Conservation (phyloP, 2,113 vertebrate genomes). For the Xyrauchen texanus region DNA sequence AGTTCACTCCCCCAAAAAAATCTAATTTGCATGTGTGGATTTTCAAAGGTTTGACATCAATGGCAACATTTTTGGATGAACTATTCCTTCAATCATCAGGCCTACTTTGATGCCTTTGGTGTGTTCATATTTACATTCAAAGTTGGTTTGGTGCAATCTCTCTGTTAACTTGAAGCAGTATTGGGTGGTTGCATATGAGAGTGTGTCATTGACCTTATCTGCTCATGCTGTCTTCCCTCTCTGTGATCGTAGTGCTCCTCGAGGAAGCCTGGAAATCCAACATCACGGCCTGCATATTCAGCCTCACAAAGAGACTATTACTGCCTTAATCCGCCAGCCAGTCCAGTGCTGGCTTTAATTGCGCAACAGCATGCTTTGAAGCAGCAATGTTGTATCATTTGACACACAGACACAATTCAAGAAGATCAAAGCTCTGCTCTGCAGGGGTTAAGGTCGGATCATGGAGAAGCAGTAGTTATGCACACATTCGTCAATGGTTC, state of each 20-base stretch:
- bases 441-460: constrained; percentile 42
- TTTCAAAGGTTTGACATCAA: too few species aligned
- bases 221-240: neutral
- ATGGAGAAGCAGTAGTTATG: constrained; percentile 31
- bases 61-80: too few species aligned
- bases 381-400: constrained; percentile 18
- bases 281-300: neutral
- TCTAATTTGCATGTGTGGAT: too few species aligned
- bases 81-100: too few species aligned
- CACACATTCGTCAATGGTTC: constrained; percentile 50
- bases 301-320: constrained; percentile 9
- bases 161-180: too few species aligned
- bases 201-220: too few species aligned
- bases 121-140: too few species aligned
- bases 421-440: constrained; percentile 52
- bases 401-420: constrained; percentile 50
- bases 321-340: constrained; percentile 10
- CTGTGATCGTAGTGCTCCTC: neutral
- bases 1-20: too few species aligned
- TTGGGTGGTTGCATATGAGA: too few species aligned
- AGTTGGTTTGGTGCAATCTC: too few species aligned
- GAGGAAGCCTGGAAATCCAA: neutral
- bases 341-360: constrained; percentile 26
- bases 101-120: too few species aligned
- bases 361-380: constrained; percentile 11